Conservation (phyloP, 1,140 invertebrate species). For the Helicoverpa armigera region DNA sequence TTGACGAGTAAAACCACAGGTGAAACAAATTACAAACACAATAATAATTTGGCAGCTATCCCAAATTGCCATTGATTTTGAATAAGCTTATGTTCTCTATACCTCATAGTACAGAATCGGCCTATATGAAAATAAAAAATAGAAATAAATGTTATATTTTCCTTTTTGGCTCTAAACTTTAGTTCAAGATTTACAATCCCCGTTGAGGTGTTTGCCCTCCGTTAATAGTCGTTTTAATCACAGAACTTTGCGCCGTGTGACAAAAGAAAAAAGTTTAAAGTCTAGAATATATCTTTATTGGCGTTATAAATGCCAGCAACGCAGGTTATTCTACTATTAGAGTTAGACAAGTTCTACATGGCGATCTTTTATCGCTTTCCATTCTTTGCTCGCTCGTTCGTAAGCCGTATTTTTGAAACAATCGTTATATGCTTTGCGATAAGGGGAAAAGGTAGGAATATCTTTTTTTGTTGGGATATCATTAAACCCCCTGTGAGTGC, state of each 20-base stretch:
- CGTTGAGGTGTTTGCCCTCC: no score
- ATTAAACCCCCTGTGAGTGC: no score
- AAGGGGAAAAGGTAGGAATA: no score
- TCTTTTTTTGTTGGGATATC: no score
- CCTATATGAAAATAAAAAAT: not conserved
- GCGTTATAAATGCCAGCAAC: not conserved
- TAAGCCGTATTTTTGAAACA: not conserved
- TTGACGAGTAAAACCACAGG: not conserved
- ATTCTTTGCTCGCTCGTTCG: not conserved
- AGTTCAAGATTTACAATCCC: no score
- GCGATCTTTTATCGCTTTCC: no score
- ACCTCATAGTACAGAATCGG: not conserved
- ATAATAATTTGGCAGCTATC: slow-evolving; percentile 19
- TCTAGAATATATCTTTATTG: not conserved
- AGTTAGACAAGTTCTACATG: not conserved
- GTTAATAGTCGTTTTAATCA: no score
- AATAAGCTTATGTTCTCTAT: not conserved
- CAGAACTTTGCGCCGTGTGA: no score
- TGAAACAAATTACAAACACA: slow-evolving; percentile 18
- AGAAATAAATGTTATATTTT: no score
- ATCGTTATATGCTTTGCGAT: not conserved
- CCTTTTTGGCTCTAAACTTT: no score
- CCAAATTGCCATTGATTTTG: slow-evolving; percentile 34
- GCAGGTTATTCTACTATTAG: not conserved
- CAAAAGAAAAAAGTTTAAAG: not conserved